These are phyloP conservation scores for Acanthornis magna DNA, from an alignment of 2,797 vertebrate genomes.

Conservation along the genomic window DNA sequence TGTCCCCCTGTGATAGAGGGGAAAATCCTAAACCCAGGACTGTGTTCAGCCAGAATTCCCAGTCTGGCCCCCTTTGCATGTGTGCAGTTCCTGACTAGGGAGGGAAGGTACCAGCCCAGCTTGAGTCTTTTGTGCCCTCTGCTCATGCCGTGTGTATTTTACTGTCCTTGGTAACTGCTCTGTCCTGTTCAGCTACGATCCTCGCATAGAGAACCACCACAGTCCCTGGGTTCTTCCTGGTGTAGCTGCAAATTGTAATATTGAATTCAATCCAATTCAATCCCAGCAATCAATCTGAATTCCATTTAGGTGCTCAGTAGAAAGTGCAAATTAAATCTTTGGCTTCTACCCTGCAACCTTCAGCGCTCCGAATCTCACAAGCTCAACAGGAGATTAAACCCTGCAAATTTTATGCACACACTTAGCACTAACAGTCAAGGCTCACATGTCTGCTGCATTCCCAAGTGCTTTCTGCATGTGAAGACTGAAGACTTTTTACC, in stretches of 20 bases:
- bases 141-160: background rate
- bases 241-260: background rate
- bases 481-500: background rate
- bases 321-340: background rate
- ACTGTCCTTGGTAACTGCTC: background rate
- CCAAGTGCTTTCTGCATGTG: background rate
- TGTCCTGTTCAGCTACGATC: background rate
- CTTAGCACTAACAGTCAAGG: background rate
- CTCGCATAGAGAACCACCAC: background rate
- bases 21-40: background rate
- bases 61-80: fast-evolving
- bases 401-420: background rate
- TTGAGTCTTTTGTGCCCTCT: background rate
- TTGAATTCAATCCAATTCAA: background rate
- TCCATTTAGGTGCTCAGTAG: background rate
- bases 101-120: background rate
- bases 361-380: background rate
- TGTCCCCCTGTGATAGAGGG: background rate
- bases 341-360: background rate
- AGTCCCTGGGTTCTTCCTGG: background rate
- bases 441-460: background rate
- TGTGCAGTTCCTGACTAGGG: background rate
- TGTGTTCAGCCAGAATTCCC: background rate
- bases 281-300: background rate
- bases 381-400: background rate